phyloP scores from a whole-genome alignment of 2,113 vertebrate species.

The Carlito syrichta region DNA sequence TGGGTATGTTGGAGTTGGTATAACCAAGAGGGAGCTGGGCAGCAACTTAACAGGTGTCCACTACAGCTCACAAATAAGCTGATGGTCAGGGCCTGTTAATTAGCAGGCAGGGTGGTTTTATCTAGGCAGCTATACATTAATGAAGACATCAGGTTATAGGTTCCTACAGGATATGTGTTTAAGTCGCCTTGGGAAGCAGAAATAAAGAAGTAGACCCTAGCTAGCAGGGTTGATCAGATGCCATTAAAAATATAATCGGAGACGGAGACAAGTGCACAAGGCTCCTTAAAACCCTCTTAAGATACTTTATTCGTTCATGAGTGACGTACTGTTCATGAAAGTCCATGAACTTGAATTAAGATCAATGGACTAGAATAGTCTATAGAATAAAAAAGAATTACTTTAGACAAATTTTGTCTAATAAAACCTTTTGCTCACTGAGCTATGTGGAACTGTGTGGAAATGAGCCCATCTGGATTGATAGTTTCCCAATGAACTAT shows the following conservation, averaged over 20 bases:
- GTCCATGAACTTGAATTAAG: neutral
- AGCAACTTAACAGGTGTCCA: fast-evolving
- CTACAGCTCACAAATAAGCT: fast-evolving
- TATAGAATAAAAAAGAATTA: neutral
- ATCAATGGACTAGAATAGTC: neutral
- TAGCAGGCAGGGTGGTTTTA: fast-evolving
- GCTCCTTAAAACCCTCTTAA: neutral
- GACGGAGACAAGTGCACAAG: neutral
- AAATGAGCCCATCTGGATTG: neutral
- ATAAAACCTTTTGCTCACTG: neutral
- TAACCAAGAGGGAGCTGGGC: neutral
- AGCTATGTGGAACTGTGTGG: neutral
- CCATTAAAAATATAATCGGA: neutral
- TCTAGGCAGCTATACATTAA: neutral
- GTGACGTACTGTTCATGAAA: neutral
- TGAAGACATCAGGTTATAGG: neutral
- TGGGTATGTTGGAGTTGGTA: neutral
- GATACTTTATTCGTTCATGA: neutral
- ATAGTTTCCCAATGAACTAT: neutral
- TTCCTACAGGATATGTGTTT: neutral
- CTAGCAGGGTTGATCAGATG: no score
- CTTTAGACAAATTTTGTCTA: neutral
- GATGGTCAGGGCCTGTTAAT: neutral
- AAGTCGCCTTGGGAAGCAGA: neutral
- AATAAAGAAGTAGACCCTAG: neutral